Conservation (phyloP, 1,140 invertebrate species). For the Colletes gigas region DNA sequence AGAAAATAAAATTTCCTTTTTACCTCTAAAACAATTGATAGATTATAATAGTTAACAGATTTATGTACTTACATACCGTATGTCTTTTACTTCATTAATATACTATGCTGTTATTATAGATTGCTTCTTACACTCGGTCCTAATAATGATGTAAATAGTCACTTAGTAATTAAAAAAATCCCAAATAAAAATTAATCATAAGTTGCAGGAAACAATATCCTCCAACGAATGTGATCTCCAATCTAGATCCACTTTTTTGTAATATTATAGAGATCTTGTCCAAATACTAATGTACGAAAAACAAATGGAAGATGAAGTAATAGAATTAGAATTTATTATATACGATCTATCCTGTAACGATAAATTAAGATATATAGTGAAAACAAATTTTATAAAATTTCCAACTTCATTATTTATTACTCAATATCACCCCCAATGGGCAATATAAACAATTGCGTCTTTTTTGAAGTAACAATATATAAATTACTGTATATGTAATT, state of each 20-base stretch:
- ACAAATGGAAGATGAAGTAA: neutral
- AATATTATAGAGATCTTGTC: neutral
- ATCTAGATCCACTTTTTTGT: neutral
- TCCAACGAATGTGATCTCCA: neutral
- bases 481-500: neutral
- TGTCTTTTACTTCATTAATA: neutral
- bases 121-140: neutral
- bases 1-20: slow-evolving; percentile 21
- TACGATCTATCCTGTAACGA: neutral
- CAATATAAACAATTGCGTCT: slow-evolving; percentile 10
- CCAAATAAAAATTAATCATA: neutral
- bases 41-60: slow-evolving; percentile 6
- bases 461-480: neutral
- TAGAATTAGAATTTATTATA: neutral
- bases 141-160: slow-evolving; percentile 7
- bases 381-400: slow-evolving; percentile 21
- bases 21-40: slow-evolving; percentile 12
- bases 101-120: neutral
- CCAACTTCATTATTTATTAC: slow-evolving; percentile 19
- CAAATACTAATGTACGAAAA: neutral
- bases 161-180: neutral
- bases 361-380: slow-evolving; percentile 6
- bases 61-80: slow-evolving; percentile 2
- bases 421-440: slow-evolving; percentile 10
- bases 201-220: neutral